A percentile compares a stretch with the other conserved stretches of the same genome.
These are phyloP conservation scores for Metalampra italica DNA, from an alignment of 2,888 invertebrate genomes.

Conservation along the genomic window DNA sequence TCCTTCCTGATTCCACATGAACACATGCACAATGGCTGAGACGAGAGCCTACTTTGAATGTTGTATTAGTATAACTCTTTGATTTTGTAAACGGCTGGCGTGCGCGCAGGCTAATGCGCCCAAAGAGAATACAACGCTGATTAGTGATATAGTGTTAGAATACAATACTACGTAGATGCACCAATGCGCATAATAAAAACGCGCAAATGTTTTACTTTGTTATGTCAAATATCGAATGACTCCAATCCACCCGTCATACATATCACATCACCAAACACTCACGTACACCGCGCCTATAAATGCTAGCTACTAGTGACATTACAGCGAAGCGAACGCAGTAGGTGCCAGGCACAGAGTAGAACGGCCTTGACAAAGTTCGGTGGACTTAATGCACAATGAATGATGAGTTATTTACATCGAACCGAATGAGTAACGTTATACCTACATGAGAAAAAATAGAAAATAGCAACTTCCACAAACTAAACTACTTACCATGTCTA, in stretches of 20 bases:
- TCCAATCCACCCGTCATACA: slow-evolving; percentile 6
- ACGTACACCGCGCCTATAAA: slow-evolving; percentile 7
- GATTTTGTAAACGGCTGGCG: background rate
- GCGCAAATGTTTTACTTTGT: background rate
- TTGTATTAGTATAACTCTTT: no score
- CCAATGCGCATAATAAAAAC: background rate
- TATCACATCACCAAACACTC: no score
- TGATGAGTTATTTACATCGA: slow-evolving; percentile 23
- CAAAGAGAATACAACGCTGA: no score
- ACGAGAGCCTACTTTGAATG: no score
- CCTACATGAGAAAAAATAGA: background rate
- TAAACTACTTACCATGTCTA: slow-evolving; percentile 41
- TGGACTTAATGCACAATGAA: slow-evolving; percentile 34
- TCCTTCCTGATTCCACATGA: no score
- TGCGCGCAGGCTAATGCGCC: background rate
- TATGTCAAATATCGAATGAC: background rate
- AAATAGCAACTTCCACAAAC: background rate
- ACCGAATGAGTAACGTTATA: background rate
- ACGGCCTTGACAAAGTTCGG: slow-evolving; percentile 70
- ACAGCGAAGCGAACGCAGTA: slow-evolving; percentile 13
- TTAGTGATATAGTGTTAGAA: no score
- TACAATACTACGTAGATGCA: no score
- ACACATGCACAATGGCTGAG: no score
- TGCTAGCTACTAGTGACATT: background rate
- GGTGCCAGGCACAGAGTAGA: slow-evolving; percentile 63